phyloP scores from a whole-genome alignment of 2,888 invertebrate species.

The Polylopha cassiicola region DNA sequence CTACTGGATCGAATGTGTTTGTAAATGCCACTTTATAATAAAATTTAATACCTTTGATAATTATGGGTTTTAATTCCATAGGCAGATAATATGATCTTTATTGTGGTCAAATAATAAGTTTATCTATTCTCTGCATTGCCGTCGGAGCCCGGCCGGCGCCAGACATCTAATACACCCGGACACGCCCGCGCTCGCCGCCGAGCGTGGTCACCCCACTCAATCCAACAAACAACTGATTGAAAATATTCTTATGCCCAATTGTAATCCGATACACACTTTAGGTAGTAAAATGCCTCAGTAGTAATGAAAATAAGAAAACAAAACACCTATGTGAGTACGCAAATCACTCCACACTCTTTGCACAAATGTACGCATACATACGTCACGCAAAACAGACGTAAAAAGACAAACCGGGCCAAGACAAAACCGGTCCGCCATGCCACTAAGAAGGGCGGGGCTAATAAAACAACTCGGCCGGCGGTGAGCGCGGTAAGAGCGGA shows the following conservation, averaged over 20 bases:
- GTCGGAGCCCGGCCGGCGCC: neutral
- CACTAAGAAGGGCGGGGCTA: conserved; percentile 68
- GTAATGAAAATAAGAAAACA: too few species aligned
- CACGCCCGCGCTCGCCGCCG: conserved; percentile 1
- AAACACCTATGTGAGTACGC: conserved; percentile 3
- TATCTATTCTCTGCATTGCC: too few species aligned
- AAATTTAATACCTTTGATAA: too few species aligned
- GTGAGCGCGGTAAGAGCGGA: conserved; percentile 31
- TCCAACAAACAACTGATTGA: too few species aligned
- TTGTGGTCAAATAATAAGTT: too few species aligned
- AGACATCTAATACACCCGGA: neutral
- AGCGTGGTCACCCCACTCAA: conserved; percentile 7
- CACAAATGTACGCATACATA: conserved; percentile 27
- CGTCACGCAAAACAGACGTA: conserved; percentile 44
- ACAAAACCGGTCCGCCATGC: conserved; percentile 64
- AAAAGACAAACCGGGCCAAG: conserved; percentile 57
- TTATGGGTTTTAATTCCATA: too few species aligned
- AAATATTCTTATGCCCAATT: too few species aligned
- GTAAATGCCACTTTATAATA: too few species aligned
- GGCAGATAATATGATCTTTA: too few species aligned
- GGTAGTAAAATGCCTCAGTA: too few species aligned
- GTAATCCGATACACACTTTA: too few species aligned
- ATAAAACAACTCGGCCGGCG: conserved; percentile 41
- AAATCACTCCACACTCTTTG: conserved; percentile 14
- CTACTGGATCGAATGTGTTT: too few species aligned